A percentile compares a stretch with the other conserved stretches of the same genome.
phyloP scores from a whole-genome alignment of 2,888 invertebrate genomes.

The Eristalinus aeneus region DNA sequence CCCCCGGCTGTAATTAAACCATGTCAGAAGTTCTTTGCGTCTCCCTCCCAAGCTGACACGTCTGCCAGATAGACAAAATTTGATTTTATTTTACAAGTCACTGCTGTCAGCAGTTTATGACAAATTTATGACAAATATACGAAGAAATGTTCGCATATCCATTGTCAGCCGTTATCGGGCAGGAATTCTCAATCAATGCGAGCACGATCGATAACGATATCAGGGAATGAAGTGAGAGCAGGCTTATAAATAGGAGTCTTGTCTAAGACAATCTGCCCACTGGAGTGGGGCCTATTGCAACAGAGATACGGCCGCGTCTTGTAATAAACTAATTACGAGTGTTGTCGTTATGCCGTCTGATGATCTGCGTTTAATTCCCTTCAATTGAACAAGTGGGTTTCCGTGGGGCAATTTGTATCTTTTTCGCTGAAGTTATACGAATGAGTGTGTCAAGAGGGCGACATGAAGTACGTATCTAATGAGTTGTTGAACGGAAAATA shows the following conservation, averaged over 20 bases:
- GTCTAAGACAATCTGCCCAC: neutral
- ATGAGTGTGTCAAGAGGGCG: neutral
- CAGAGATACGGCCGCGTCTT: neutral
- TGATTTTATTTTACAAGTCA: slow-evolving; percentile 33
- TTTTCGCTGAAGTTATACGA: neutral
- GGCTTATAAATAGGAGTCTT: slow-evolving; percentile 19
- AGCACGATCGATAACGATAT: slow-evolving; percentile 14
- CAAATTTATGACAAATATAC: slow-evolving; percentile 30
- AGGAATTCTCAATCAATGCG: slow-evolving; percentile 37
- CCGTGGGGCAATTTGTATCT: neutral
- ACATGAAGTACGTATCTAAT: neutral
- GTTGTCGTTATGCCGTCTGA: slow-evolving; percentile 48
- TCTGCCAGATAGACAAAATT: slow-evolving; percentile 46
- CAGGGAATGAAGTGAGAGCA: slow-evolving; percentile 29
- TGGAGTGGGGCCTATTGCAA: neutral
- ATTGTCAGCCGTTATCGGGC: slow-evolving; percentile 1
- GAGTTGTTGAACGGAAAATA: neutral
- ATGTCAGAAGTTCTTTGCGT: slow-evolving; percentile 33
- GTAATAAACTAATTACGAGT: slow-evolving; percentile 57
- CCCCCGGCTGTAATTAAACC: slow-evolving; percentile 58
- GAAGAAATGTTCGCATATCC: neutral
- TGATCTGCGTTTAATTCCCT: slow-evolving; percentile 54
- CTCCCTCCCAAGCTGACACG: neutral
- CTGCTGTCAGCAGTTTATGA: slow-evolving; percentile 9
- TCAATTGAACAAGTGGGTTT: slow-evolving; percentile 31